A percentile compares a stretch with the other conserved stretches of the same genome.
Evolutionary conservation across 2,797 vertebrate species (phyloP).

Genomic region (Erithacus rubecula): DNA sequence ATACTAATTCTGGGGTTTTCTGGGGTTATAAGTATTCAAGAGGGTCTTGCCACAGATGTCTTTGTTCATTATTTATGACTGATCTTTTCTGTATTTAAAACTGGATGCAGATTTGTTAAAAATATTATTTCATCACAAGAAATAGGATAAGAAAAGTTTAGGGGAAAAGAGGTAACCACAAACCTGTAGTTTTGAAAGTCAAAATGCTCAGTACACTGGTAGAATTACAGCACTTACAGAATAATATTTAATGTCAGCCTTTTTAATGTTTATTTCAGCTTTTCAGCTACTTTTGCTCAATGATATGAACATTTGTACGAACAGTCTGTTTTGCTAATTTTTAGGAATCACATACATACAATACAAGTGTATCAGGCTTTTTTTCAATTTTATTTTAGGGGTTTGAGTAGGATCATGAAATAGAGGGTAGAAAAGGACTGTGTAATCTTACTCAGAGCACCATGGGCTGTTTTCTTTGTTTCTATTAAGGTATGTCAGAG

Average conservation of each 20-base stretch:
- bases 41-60: not conserved
- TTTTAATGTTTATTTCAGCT: not conserved
- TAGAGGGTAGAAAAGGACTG: not conserved
- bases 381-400: not conserved
- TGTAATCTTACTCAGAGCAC: not conserved
- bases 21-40: not conserved
- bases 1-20: not conserved
- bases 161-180: not conserved
- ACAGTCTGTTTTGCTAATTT: not conserved
- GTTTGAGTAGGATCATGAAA: not conserved
- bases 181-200: not conserved
- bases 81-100: not conserved
- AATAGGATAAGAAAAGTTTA: not conserved
- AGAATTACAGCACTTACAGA: not conserved
- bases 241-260: not conserved
- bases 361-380: not conserved
- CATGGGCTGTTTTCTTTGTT: not conserved
- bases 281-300: not conserved
- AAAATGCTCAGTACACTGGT: not conserved
- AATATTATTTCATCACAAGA: not conserved
- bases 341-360: not conserved
- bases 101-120: not conserved
- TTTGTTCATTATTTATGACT: not conserved
- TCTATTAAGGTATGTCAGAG: not conserved
- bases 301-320: not conserved